Evolutionary conservation across 2,797 vertebrate species (phyloP).

Genomic region (Chromobotia macracanthus): DNA sequence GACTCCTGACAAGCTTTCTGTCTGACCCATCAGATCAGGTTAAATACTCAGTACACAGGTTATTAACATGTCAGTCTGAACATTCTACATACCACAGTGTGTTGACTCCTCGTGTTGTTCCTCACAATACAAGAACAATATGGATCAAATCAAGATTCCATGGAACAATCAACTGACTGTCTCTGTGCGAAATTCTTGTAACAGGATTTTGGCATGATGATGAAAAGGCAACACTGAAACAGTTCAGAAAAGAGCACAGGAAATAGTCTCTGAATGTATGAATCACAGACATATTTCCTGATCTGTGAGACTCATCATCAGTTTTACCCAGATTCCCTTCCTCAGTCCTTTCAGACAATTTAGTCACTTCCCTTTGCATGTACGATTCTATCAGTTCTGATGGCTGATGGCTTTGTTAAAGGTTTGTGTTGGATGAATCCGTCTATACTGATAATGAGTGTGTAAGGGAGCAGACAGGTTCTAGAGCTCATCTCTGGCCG

Average conservation of each 20-base stretch:
- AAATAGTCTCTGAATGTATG: no score
- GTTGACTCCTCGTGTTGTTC: background rate
- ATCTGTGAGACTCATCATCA: no score
- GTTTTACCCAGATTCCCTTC: no score
- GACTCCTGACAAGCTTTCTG: background rate
- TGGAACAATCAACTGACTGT: background rate
- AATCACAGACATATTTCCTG: no score
- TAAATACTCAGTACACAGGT: background rate
- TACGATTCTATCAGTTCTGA: no score
- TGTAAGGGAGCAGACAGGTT: background rate
- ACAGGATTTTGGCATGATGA: background rate
- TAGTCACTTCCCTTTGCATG: no score
- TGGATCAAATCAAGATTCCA: background rate
- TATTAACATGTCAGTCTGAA: conserved; percentile 1
- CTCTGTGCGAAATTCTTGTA: background rate
- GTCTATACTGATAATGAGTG: background rate
- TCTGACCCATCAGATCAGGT: background rate
- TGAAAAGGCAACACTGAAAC: no score
- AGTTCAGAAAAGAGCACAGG: no score
- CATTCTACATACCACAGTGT: background rate
- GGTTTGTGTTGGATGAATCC: background rate
- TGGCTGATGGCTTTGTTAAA: background rate
- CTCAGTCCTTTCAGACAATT: no score
- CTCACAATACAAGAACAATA: background rate
- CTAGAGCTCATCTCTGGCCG: conserved; percentile 85